A percentile compares a stretch with the other conserved stretches of the same genome.
phyloP scores from a whole-genome alignment of 2,113 vertebrate species.

The Hemichromis elongatus region DNA sequence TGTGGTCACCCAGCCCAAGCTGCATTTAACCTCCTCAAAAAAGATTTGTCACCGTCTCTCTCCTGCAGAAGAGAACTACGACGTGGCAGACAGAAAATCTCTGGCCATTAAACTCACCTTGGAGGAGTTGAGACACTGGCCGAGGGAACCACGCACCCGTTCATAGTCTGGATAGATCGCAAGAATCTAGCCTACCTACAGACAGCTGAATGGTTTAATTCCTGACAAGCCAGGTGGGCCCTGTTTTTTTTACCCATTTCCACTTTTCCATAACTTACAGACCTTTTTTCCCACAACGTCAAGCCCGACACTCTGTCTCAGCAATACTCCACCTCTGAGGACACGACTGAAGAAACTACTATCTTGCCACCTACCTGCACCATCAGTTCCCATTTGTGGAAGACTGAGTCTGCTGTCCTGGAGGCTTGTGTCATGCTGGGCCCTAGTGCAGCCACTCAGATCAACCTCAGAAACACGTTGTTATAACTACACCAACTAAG shows the following conservation, averaged over 20 bases:
- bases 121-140: not conserved
- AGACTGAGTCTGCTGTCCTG: not conserved
- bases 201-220: not conserved
- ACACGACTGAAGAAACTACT: fast-evolving
- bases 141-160: fast-evolving
- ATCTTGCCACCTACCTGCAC: not conserved
- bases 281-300: not conserved
- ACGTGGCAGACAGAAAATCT: not conserved
- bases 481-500: not conserved
- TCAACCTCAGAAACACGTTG: not conserved
- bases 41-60: not conserved
- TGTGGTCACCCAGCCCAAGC: not conserved
- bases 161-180: not conserved
- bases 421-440: not conserved
- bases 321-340: not conserved
- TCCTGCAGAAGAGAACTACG: not conserved
- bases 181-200: not conserved
- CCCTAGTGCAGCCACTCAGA: not conserved
- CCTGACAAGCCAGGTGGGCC: not conserved
- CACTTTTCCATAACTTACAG: not conserved
- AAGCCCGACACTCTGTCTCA: not conserved
- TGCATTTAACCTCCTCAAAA: not conserved
- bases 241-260: not conserved
- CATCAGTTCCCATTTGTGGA: not conserved
- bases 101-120: not conserved